Evolutionary conservation across 2,113 vertebrate species (phyloP).

Genomic region (Herpailurus yagouaroundi): DNA sequence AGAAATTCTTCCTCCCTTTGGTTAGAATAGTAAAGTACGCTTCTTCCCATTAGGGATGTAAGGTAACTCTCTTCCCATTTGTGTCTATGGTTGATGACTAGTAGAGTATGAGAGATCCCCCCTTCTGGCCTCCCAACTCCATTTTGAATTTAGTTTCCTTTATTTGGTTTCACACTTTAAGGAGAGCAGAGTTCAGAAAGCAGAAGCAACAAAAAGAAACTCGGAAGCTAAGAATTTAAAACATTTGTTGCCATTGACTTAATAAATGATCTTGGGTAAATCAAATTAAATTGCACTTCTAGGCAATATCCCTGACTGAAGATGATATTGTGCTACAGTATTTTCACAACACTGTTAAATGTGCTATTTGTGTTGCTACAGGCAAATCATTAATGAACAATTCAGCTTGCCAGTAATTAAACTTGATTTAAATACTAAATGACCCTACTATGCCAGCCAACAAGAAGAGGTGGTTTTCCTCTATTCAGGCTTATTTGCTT

Average conservation of each 20-base stretch:
- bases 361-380: not conserved
- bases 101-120: not conserved
- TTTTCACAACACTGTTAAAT: not conserved
- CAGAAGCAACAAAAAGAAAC: not conserved
- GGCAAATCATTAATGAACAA: slow-evolving; percentile 35
- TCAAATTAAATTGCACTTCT: not conserved
- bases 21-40: not conserved
- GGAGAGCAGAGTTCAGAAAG: not conserved
- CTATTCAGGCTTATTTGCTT: not conserved
- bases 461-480: not conserved
- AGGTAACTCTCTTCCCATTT: not conserved
- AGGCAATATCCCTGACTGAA: not conserved
- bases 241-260: not conserved
- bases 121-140: not conserved
- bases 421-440: slow-evolving; percentile 54
- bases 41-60: not conserved
- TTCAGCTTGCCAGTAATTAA: not conserved
- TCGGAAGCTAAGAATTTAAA: not conserved
- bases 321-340: not conserved
- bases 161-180: not conserved
- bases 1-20: not conserved
- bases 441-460: not conserved
- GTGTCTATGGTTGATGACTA: not conserved
- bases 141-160: not conserved
- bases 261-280: not conserved